Evolutionary conservation across 2,113 vertebrate genomes (phyloP).

Genomic region (Ctenomys sociabilis): DNA sequence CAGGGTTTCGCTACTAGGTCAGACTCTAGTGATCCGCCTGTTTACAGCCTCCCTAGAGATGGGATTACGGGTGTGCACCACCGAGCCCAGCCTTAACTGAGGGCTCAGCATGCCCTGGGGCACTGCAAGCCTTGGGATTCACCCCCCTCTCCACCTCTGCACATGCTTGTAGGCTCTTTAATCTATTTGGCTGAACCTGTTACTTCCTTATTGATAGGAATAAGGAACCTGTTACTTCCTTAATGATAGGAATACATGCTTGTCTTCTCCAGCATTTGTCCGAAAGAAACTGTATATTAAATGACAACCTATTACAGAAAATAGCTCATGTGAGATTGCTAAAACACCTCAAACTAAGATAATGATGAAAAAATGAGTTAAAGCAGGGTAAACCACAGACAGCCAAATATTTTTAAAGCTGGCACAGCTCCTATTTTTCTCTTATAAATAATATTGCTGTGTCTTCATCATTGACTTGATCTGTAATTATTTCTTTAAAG

Average conservation of each 20-base stretch:
- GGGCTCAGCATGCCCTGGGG: too few species aligned
- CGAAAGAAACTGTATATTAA: slow-evolving; percentile 23
- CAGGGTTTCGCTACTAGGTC: too few species aligned
- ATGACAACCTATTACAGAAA: background rate
- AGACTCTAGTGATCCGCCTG: too few species aligned
- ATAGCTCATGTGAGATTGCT: background rate
- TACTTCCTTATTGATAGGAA: background rate
- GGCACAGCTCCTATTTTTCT: background rate
- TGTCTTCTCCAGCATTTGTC: background rate
- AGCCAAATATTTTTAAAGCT: too few species aligned
- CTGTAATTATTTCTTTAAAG: slow-evolving; percentile 33
- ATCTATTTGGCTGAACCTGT: background rate
- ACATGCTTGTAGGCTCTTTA: too few species aligned
- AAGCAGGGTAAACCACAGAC: background rate
- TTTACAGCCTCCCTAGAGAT: too few species aligned
- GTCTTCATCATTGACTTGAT: background rate
- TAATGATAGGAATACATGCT: too few species aligned
- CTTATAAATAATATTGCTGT: background rate
- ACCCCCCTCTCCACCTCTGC: too few species aligned
- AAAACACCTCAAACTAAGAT: background rate
- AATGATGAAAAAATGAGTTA: background rate
- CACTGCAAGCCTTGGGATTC: too few species aligned
- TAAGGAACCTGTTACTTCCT: too few species aligned
- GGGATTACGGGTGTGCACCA: too few species aligned
- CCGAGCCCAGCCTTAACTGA: too few species aligned